Evolutionary conservation across 1,140 invertebrate species (phyloP), one percentile per base, ranked within the genome.

Genomic region (Cotesia vestalis): DNA sequence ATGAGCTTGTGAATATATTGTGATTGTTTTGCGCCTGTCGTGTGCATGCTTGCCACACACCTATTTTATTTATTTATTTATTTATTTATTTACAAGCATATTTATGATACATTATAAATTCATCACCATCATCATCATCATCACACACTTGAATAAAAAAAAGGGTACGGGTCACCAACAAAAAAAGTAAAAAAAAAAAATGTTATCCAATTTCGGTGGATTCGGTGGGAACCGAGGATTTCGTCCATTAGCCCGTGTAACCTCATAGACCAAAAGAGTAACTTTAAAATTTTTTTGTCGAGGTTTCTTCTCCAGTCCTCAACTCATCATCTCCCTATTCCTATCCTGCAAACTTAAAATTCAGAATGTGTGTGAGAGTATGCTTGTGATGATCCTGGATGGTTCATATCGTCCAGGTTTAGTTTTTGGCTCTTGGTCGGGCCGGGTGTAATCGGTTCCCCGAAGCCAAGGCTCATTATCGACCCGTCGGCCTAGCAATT

Each of bases 401-500:
- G 40, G 40, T 46, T 46, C 36, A 17, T 20, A 57, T 46, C 63
- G 12, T 63, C 63, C 68, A 66, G 69, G 64, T 70, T 73, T 71
- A 60, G 81, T 82, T 84, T 82, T 83, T 84, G 84, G 83, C 80
- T 84, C 78, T 81, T 81, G 81, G 80, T 83, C 78, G 82, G 83
- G 84, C 83, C 80, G 80, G 76, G 78, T 85, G 85, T 86, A 87
- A 86, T 87, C 86, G 86, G 84, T 87, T 86, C 86, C 82, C 78
- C 86, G 85, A 87, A 86, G 83, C 84, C 83, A 81, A 79, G 84
- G 83, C 86, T 87, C 86, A 86, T 86, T 86, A 86, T 86, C 86
- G 85, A 86, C 86, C 85, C 86, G 85, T 85, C 86, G 86, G 85
- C 84, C 84, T 85, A 84, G 84, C 86, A 87, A 86, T 87, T 86